A percentile compares a stretch with the other conserved stretches of the same genome.
Conservation (phyloP, 2,113 vertebrate genomes). For the Rattus rattus region DNA sequence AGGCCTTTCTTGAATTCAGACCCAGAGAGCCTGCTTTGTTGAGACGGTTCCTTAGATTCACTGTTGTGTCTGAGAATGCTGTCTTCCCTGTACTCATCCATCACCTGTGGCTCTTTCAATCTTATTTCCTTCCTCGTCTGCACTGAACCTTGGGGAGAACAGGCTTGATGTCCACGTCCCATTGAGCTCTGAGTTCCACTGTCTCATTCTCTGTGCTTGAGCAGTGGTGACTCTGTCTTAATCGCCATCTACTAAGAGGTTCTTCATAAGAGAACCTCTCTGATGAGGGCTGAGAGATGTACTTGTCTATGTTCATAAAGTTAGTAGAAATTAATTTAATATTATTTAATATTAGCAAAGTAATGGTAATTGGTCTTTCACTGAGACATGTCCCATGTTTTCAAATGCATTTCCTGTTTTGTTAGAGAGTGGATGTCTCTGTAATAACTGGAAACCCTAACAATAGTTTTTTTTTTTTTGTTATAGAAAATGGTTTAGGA, state of each 20-base stretch:
- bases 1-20: not conserved
- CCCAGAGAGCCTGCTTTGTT: not conserved
- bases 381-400: not conserved
- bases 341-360: not conserved
- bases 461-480: not conserved
- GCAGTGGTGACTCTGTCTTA: not conserved
- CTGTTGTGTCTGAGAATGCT: not conserved
- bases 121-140: not conserved
- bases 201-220: not conserved
- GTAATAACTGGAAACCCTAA: not conserved
- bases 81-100: not conserved
- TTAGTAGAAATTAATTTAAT: not conserved
- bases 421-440: conserved; percentile 4
- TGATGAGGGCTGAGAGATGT: not conserved
- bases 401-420: not conserved
- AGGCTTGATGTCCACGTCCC: not conserved
- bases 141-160: not conserved
- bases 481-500: not conserved
- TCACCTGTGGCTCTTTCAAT: not conserved
- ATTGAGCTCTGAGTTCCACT: not conserved
- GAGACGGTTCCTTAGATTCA: not conserved
- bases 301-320: not conserved
- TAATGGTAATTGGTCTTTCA: not conserved
- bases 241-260: not conserved
- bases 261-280: not conserved